phyloP scores from a whole-genome alignment of 2,888 invertebrate genomes.

The Drosophila anomalata region DNA sequence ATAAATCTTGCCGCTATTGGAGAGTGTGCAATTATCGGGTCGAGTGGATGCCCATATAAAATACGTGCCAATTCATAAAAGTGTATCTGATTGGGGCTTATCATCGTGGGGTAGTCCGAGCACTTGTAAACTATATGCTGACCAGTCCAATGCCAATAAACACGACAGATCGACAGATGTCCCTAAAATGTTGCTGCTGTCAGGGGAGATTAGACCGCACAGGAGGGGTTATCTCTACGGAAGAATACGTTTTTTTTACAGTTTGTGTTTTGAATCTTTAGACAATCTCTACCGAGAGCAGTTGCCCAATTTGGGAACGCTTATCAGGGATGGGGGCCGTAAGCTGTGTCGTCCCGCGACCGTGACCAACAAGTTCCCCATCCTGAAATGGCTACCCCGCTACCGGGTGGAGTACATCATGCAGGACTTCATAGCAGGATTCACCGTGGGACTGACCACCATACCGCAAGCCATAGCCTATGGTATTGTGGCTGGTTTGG shows the following conservation, averaged over 20 bases:
- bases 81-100: slow-evolving; percentile 21
- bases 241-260: not conserved
- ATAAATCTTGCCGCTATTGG: not conserved
- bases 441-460: slow-evolving; percentile 92
- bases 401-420: slow-evolving; percentile 88
- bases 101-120: slow-evolving; percentile 26
- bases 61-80: slow-evolving; percentile 50
- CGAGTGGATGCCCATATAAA: slow-evolving; percentile 15
- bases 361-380: slow-evolving; percentile 87
- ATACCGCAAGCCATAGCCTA: slow-evolving; percentile 94
- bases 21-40: slow-evolving; percentile 18
- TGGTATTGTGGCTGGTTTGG: slow-evolving; percentile 90
- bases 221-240: slow-evolving; percentile 25
- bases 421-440: slow-evolving; percentile 93
- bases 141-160: slow-evolving; percentile 29
- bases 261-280: slow-evolving; percentile 28
- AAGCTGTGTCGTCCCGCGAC: slow-evolving; percentile 85
- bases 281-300: slow-evolving; percentile 81
- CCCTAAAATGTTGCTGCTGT: slow-evolving; percentile 14
- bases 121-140: slow-evolving; percentile 18
- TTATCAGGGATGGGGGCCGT: slow-evolving; percentile 64
- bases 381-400: slow-evolving; percentile 90
- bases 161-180: slow-evolving; percentile 14
- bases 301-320: slow-evolving; percentile 72
- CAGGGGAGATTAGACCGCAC: slow-evolving; percentile 10